A percentile compares a stretch with the other conserved stretches of the same genome.
Conservation (phyloP, 2,888 invertebrate species). For the Taenaris catops region DNA sequence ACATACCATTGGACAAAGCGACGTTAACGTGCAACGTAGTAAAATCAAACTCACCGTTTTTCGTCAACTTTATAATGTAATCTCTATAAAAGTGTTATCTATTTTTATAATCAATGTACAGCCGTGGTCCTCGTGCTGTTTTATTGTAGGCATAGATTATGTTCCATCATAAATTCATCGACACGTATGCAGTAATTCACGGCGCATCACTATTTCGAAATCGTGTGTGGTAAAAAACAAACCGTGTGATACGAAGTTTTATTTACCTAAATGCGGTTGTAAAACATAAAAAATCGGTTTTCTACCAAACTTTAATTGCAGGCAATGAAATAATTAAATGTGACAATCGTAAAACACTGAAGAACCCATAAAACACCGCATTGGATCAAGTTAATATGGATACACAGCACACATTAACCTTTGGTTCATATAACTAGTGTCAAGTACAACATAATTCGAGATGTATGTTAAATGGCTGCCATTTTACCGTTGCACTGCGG, state of each 20-base stretch:
- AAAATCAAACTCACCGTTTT: no score
- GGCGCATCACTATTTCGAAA: conserved; percentile 49
- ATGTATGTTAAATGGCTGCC: no score
- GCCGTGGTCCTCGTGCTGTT: neutral
- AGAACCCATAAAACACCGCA: conserved; percentile 63
- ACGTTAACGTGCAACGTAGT: no score
- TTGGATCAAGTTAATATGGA: conserved; percentile 39
- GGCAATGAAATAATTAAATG: conserved; percentile 78
- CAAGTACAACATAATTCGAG: no score
- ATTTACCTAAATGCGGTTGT: conserved; percentile 73
- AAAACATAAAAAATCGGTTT: conserved; percentile 67
- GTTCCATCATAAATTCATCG: conserved; percentile 32
- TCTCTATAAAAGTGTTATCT: conserved; percentile 2
- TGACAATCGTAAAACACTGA: conserved; percentile 76
- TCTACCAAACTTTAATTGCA: conserved; percentile 75
- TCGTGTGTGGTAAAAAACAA: conserved; percentile 77
- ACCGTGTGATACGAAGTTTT: conserved; percentile 61
- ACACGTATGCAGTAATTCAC: conserved; percentile 27
- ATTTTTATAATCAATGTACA: conserved; percentile 4
- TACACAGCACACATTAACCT: neutral
- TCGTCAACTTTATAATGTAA: no score
- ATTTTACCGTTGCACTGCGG: no score
- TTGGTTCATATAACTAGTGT: neutral
- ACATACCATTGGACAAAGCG: no score
- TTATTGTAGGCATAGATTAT: conserved; percentile 9